A percentile compares a stretch with the other conserved stretches of the same genome.
Conservation (phyloP, 2,113 vertebrate species). For the Neodontobutis hainanensis region DNA sequence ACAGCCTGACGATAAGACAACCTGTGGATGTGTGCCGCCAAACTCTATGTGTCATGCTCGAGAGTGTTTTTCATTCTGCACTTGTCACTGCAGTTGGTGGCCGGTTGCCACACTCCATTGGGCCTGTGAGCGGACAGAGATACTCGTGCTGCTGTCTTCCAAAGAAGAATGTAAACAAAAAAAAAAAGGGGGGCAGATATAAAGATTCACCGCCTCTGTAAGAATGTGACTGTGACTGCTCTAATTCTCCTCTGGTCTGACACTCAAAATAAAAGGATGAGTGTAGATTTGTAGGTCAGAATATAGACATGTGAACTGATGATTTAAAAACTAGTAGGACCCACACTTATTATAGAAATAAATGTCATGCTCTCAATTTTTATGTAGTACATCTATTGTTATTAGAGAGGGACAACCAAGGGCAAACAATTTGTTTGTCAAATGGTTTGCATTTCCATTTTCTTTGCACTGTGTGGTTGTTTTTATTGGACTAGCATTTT, state of each 20-base stretch:
- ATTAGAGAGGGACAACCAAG: background rate
- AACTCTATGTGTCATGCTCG: slow-evolving; percentile 70
- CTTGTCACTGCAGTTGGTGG: slow-evolving; percentile 63
- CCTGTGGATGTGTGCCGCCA: slow-evolving; percentile 69
- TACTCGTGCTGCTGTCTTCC: slow-evolving; percentile 43
- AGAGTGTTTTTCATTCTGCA: slow-evolving; percentile 70
- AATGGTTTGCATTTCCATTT: no score
- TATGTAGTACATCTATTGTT: background rate
- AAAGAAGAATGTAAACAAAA: slow-evolving; percentile 48
- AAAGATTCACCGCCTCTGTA: slow-evolving; percentile 40
- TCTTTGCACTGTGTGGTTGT: no score
- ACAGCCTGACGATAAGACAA: slow-evolving; percentile 65
- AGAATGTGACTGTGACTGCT: slow-evolving; percentile 23
- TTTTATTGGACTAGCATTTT: no score
- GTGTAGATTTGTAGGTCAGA: slow-evolving; percentile 14
- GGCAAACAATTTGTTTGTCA: background rate
- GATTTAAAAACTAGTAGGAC: slow-evolving; percentile 13
- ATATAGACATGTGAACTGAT: background rate
- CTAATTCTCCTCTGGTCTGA: slow-evolving; percentile 22
- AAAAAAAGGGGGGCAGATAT: slow-evolving; percentile 27
- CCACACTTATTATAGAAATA: slow-evolving; percentile 8
- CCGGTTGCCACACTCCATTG: slow-evolving; percentile 61
- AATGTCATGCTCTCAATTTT: background rate
- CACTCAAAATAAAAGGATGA: slow-evolving; percentile 21
- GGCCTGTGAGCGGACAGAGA: slow-evolving; percentile 56